phyloP scores from a whole-genome alignment of 1,140 invertebrate genomes.

The Trichonephila inaurata region DNA sequence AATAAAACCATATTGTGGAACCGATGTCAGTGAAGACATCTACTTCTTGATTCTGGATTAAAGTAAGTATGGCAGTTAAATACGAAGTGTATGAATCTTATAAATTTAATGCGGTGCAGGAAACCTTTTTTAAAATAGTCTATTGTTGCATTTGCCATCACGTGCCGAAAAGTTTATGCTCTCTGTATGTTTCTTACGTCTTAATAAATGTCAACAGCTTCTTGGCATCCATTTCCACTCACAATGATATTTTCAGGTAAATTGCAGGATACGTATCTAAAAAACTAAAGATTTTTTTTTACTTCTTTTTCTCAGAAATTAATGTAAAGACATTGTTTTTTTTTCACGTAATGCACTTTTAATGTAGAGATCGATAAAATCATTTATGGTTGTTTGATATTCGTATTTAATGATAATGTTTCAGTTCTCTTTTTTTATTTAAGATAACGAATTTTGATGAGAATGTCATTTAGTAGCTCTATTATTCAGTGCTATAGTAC shows the following conservation, averaged over 20 bases:
- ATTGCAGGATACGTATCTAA: neutral
- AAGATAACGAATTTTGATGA: no score
- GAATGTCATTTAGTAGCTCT: no score
- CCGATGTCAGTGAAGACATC: neutral
- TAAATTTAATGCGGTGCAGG: neutral
- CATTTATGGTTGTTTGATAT: no score
- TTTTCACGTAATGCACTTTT: no score
- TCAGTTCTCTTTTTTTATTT: no score
- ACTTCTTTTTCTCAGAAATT: no score
- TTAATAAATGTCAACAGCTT: neutral
- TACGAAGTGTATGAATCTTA: neutral
- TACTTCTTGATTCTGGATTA: neutral
- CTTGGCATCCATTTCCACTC: neutral
- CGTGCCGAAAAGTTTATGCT: neutral
- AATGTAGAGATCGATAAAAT: no score
- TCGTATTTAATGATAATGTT: no score
- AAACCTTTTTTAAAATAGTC: neutral
- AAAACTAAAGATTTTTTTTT: no score
- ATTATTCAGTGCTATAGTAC: no score
- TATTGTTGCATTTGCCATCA: neutral
- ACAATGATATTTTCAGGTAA: neutral
- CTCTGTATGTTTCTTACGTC: neutral
- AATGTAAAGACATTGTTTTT: no score
- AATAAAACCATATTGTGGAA: neutral
- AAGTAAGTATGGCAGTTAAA: neutral